Evolutionary conservation across 2,797 vertebrate genomes (phyloP).

Genomic region (Anniella stebbinsi): DNA sequence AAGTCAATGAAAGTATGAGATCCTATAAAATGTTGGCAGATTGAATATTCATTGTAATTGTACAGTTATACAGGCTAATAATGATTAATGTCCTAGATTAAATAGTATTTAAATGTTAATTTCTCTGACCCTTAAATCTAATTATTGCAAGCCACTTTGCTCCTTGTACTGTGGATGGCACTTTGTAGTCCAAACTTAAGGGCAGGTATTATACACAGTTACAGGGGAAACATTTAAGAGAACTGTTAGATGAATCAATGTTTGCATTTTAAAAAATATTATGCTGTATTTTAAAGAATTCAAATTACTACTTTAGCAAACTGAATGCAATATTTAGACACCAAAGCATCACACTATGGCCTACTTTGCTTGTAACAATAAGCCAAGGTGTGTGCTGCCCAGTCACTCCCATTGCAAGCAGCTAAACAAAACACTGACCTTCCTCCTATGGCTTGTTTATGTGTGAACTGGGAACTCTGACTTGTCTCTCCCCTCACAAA

Average conservation of each 20-base stretch:
- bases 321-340: neutral
- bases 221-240: constrained; percentile 14
- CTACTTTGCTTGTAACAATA: no score
- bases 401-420: no score
- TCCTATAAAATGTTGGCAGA: constrained; percentile 31
- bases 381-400: no score
- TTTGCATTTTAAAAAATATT: no score
- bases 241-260: neutral
- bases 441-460: neutral
- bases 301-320: neutral
- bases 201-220: constrained; percentile 20
- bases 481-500: no score
- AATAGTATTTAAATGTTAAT: constrained; percentile 68
- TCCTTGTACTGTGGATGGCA: constrained; percentile 23
- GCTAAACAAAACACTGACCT: no score
- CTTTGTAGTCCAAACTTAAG: constrained; percentile 33
- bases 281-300: neutral
- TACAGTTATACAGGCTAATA: constrained; percentile 69
- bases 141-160: constrained; percentile 46
- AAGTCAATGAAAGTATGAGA: constrained; percentile 44
- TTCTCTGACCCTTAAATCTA: constrained; percentile 68
- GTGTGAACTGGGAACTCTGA: no score
- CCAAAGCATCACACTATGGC: neutral
- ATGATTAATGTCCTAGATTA: constrained; percentile 69
- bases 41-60: constrained; percentile 64